Evolutionary conservation across 1,140 invertebrate species (phyloP).

Genomic region (Drosophila murphyi): DNA sequence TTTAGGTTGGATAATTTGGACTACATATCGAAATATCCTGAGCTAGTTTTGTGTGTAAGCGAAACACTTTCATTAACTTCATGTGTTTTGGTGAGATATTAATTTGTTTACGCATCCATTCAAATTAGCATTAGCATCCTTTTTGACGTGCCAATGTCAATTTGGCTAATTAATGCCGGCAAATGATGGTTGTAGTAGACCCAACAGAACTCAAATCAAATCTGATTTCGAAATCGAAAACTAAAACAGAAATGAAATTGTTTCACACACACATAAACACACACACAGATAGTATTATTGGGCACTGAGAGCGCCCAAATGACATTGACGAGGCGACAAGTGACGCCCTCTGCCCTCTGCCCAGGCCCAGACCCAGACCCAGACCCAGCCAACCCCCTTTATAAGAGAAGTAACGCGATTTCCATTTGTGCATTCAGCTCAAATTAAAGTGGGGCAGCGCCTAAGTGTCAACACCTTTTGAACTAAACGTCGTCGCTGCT

Average conservation of each 20-base stretch:
- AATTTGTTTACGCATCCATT: conserved; percentile 28
- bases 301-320: conserved; percentile 4
- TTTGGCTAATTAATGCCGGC: conserved; percentile 61
- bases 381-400: neutral
- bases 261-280: conserved; percentile 2
- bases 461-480: conserved; percentile 73
- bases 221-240: conserved; percentile 23
- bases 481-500: conserved; percentile 39
- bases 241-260: conserved; percentile 35
- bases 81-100: conserved; percentile 4
- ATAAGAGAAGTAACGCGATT: conserved; percentile 44
- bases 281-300: neutral
- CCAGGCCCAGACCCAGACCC: neutral
- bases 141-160: conserved; percentile 31
- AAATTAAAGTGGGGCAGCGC: conserved; percentile 72
- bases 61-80: conserved; percentile 1
- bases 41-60: neutral
- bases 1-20: neutral
- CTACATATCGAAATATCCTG: neutral
- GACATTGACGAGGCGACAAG: conserved; percentile 7
- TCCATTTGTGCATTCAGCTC: conserved; percentile 62
- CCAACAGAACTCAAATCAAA: conserved; percentile 28
- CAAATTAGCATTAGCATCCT: conserved; percentile 15
- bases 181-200: conserved; percentile 24
- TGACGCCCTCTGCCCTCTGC: conserved; percentile 1